phyloP scores from a whole-genome alignment of 2,797 vertebrate genomes.

The Falco biarmicus region DNA sequence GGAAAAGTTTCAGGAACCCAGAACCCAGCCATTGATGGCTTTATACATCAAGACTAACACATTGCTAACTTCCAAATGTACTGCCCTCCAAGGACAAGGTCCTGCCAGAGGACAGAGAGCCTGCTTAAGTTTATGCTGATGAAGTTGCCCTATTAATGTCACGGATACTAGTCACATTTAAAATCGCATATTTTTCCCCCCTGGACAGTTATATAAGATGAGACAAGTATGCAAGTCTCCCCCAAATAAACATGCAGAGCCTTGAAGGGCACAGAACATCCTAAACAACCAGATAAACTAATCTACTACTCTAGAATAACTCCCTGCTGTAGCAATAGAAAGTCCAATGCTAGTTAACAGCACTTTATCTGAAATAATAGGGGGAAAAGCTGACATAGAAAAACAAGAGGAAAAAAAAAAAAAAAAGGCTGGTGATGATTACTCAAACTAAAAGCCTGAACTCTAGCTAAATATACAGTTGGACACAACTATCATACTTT shows the following conservation, averaged over 20 bases:
- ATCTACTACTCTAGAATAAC: neutral
- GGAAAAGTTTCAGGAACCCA: neutral
- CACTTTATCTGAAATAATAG: neutral
- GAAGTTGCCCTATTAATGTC: neutral
- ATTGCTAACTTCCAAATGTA: neutral
- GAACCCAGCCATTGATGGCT: neutral
- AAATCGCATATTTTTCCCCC: neutral
- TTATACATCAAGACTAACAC: neutral
- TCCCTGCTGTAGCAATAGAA: neutral
- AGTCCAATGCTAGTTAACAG: neutral
- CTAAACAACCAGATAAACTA: slow-evolving; percentile 13
- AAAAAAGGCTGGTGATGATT: neutral
- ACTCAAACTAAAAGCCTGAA: neutral
- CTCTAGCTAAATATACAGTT: neutral
- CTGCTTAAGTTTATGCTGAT: neutral
- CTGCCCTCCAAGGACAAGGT: neutral
- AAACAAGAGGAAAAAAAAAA: neutral
- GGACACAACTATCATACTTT: neutral
- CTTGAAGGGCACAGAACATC: slow-evolving; percentile 5
- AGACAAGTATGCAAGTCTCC: neutral
- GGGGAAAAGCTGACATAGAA: neutral
- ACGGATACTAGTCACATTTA: neutral
- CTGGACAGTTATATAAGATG: neutral
- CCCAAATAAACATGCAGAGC: neutral
- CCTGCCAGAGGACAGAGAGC: neutral